Percentiles rank a stretch among this genome's conserved stretches.
These are phyloP conservation scores for Tamias sibiricus DNA, from an alignment of 2,113 vertebrate species.

Conservation along the genomic window DNA sequence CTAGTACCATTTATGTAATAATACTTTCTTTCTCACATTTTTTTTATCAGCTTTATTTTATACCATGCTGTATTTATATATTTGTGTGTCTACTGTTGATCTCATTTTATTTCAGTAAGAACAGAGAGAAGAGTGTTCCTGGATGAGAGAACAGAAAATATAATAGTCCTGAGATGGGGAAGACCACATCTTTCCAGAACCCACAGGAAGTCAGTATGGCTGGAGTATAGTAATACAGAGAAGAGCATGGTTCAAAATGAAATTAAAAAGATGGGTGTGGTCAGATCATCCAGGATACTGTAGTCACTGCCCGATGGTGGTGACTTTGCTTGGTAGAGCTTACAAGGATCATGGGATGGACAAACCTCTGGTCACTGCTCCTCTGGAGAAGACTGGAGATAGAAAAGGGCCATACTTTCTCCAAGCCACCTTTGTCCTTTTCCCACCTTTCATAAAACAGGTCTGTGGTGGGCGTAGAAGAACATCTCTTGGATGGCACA, in stretches of 20 bases:
- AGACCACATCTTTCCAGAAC: background rate
- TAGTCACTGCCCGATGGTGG: background rate
- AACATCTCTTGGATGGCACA: background rate
- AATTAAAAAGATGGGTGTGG: background rate
- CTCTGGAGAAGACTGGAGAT: background rate
- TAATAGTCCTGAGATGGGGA: background rate
- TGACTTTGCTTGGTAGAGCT: background rate
- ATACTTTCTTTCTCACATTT: background rate
- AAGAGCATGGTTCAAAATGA: background rate
- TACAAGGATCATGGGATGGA: accelerated
- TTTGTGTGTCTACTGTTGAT: background rate
- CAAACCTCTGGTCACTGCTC: too few relatives aligned
- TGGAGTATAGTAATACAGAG: too few relatives aligned
- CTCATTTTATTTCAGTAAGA: background rate
- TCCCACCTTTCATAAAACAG: background rate
- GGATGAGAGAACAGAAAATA: background rate
- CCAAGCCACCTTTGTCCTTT: background rate
- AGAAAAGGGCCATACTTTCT: background rate
- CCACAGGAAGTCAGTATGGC: accelerated
- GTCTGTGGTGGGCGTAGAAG: background rate
- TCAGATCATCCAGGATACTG: accelerated
- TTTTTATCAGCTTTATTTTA: background rate
- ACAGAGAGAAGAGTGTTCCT: background rate
- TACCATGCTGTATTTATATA: accelerated
- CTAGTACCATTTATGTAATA: background rate